Percentiles rank a stretch among this genome's conserved stretches.
phyloP scores from a whole-genome alignment of 2,888 invertebrate species.

The Dryobotodes eremita region DNA sequence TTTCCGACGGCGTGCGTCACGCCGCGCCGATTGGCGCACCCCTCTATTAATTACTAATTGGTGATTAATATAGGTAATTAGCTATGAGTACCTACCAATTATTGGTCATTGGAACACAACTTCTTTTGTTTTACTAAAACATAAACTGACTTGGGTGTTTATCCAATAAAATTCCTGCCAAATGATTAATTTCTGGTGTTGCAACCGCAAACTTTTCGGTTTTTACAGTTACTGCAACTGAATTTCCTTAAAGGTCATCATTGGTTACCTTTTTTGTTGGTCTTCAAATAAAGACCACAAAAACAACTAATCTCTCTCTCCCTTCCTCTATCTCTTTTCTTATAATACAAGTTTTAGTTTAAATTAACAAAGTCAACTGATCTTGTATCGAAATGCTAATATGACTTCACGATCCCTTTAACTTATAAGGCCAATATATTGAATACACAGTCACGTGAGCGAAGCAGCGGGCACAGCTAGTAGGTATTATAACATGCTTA shows the following conservation, averaged over 20 bases:
- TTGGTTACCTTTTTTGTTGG: neutral
- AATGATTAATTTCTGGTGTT: slow-evolving; percentile 11
- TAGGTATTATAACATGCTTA: neutral
- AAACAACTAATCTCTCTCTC: neutral
- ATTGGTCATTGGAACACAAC: neutral
- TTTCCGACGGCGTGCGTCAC: too few relatives aligned
- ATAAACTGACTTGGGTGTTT: slow-evolving; percentile 1
- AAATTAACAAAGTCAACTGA: neutral
- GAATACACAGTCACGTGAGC: neutral
- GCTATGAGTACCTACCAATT: neutral
- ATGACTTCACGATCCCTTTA: neutral
- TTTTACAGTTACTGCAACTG: neutral
- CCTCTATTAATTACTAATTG: neutral
- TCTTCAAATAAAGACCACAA: neutral
- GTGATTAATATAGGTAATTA: neutral
- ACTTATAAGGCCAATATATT: too few relatives aligned
- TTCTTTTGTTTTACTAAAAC: neutral
- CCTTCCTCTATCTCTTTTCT: neutral
- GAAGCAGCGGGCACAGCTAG: neutral
- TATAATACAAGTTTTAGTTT: neutral
- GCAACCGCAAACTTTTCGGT: neutral
- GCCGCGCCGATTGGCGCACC: too few relatives aligned
- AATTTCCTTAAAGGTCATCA: neutral
- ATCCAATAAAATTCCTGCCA: neutral
- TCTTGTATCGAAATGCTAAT: neutral